Percentiles rank a stretch among this genome's conserved stretches.
Evolutionary conservation across 2,113 vertebrate genomes (phyloP).

Genomic region (Dicentrarchus labrax): DNA sequence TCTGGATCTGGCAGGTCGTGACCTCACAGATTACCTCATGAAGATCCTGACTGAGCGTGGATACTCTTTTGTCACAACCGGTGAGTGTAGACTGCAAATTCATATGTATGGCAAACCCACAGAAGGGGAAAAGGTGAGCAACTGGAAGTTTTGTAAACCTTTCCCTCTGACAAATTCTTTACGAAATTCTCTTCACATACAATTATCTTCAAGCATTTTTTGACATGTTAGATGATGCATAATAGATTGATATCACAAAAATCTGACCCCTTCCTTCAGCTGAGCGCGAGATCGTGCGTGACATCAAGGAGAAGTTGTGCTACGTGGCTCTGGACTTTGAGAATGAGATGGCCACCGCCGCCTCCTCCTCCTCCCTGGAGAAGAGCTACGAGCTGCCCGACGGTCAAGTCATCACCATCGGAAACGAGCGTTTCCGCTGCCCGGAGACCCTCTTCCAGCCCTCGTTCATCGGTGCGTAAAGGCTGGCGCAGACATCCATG

Average conservation of each 20-base stretch:
- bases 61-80: constrained; percentile 96
- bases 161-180: background rate
- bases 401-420: constrained; percentile 97
- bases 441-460: constrained; percentile 97
- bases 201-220: background rate
- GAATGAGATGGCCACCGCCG: constrained; percentile 97
- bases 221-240: background rate
- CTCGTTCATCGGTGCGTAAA: constrained; percentile 94
- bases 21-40: constrained; percentile 98
- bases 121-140: background rate
- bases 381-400: constrained; percentile 97
- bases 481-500: background rate
- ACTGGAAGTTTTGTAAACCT: no score
- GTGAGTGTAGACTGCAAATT: constrained; percentile 75
- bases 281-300: constrained; percentile 95
- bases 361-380: constrained; percentile 95
- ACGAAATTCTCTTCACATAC: background rate
- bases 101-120: background rate
- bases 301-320: constrained; percentile 97
- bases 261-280: constrained; percentile 77
- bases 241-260: background rate
- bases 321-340: constrained; percentile 97
- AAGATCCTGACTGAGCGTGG: constrained; percentile 97
- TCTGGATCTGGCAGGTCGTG: constrained; percentile 95
- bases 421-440: constrained; percentile 96